Evolutionary conservation across 2,797 vertebrate species (phyloP).

Genomic region (Menidia menidia): DNA sequence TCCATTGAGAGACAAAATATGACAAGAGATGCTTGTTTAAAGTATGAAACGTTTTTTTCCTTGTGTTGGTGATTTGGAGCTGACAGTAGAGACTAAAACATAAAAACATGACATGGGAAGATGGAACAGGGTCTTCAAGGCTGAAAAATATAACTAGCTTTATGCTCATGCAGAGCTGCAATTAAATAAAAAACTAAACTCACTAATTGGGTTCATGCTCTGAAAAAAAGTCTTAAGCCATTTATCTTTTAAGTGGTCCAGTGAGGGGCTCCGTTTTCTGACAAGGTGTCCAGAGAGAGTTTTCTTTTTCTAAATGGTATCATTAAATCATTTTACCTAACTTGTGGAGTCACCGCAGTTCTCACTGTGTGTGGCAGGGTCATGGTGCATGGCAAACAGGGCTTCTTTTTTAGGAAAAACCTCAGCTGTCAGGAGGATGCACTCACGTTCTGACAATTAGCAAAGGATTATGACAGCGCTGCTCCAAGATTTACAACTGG

Average conservation of each 20-base stretch:
- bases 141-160: no score
- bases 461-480: background rate
- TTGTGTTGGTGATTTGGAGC: background rate
- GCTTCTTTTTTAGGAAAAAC: background rate
- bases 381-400: background rate
- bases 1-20: background rate
- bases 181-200: background rate
- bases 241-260: background rate
- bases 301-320: background rate
- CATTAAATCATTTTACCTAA: background rate
- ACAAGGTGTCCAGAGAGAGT: constrained; percentile 2
- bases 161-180: background rate
- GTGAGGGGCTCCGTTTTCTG: background rate
- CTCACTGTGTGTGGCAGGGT: constrained; percentile 1
- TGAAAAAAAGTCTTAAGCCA: background rate
- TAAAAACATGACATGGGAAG: background rate
- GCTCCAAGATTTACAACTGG: background rate
- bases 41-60: background rate
- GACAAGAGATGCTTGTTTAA: background rate
- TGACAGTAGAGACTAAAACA: background rate
- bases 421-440: background rate
- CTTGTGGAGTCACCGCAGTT: background rate
- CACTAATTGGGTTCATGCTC: background rate
- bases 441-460: background rate
- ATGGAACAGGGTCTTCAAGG: background rate